Base-by-base conservation (phyloP, 2,888 invertebrate genomes). In the Cantharis nigra region DNA sequence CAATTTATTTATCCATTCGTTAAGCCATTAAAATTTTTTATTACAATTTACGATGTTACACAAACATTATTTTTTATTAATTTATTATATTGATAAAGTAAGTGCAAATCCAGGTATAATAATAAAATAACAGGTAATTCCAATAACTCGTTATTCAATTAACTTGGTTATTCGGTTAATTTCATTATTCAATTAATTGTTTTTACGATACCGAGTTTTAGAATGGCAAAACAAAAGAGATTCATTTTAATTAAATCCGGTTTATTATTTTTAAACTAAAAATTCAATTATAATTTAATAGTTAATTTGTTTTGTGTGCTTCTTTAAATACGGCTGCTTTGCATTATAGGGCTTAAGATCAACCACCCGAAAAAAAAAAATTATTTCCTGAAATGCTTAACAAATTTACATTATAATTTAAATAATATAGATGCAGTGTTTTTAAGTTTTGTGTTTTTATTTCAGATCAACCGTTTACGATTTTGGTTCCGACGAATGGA, bases 391-490 rank as follows among this genome's bases (percentile, higher is more conserved):
- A 23, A 23, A 23, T 23, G 1, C 23, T 5, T 0, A 23, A 23
- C 23, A 23, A 23, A 23, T 33, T 33, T 33, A 33, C 11, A 3
- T 30, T 30, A 30, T 11, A 30, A 30, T 30, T 30, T 10, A 33
- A 33, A 3, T 33, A 33, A 3, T 33, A 33, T 1, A 69, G 7
- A 23, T 5, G 23, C 23, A 23, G 23, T 23, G 23, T 26, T 13
- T 16, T 13, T 7, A 16, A 14, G 5, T 16, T 28, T 18, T 16
- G 75, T 64, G 26, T 70, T 82, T 77, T 80, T 79, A 71, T 89
- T 89, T 14, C 89, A 92, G 92, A 91, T 85, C 90, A 91, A 80
- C 91, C 91, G 11, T 92, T 91, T 83, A 92, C 92, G 84, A 90
- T 92, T 84, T 89, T 92, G 84, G 90, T 91, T 72, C 92, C 92